These are phyloP conservation scores for rat (Rattus norvegicus) DNA, from an alignment of 2,113 vertebrate species.

Conservation along the genomic window DNA sequence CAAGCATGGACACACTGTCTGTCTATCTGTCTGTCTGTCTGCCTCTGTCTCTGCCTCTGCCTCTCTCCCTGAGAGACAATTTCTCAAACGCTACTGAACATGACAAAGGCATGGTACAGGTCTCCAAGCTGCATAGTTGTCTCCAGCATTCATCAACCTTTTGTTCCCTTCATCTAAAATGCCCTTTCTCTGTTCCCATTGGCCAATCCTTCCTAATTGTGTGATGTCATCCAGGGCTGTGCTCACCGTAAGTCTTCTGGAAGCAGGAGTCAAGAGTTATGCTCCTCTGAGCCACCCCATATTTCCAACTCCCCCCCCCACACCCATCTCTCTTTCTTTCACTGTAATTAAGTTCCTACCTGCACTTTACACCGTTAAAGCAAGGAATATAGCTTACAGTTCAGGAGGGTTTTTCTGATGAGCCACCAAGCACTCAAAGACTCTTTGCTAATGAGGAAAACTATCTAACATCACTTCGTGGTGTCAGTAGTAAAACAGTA, in stretches of 20 bases:
- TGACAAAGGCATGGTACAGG: background rate
- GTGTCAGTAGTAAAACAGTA: background rate
- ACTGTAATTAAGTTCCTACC: background rate
- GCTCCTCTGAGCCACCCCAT: background rate
- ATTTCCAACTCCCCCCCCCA: no score
- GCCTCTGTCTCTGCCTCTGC: background rate
- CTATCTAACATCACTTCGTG: background rate
- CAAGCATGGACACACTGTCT: no score
- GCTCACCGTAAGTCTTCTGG: background rate
- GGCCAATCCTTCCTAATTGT: background rate
- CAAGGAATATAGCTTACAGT: background rate
- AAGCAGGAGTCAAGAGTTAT: background rate
- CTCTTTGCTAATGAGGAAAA: background rate
- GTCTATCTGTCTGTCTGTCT: no score
- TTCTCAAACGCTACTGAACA: background rate
- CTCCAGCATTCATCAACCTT: background rate
- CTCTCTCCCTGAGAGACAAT: background rate
- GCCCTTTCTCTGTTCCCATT: background rate
- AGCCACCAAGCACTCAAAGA: background rate
- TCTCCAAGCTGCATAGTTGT: background rate
- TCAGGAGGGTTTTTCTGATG: background rate
- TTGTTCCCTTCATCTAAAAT: background rate
- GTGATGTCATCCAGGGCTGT: background rate
- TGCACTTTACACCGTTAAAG: background rate
- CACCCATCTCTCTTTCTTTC: background rate